A percentile compares a stretch with the other conserved stretches of the same genome.
These are phyloP conservation scores for Meta bourneti DNA, from an alignment of 2,888 invertebrate genomes.

Conservation along the genomic window DNA sequence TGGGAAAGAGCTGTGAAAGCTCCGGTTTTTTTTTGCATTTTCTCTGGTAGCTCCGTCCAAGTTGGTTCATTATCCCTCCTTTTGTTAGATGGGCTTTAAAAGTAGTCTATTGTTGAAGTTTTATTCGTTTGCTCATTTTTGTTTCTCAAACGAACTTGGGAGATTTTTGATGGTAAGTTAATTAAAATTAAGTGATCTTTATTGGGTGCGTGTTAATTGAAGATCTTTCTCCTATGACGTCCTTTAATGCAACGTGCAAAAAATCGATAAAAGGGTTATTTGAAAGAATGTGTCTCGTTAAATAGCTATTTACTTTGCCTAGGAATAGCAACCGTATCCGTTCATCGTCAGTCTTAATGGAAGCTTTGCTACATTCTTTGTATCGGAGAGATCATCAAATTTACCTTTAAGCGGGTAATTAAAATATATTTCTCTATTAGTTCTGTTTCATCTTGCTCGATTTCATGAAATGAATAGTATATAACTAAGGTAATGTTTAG, in stretches of 20 bases:
- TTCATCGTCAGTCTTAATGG: not conserved
- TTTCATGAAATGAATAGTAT: not conserved
- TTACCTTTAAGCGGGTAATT: not conserved
- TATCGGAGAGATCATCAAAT: not conserved
- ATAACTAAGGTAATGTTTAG: not conserved
- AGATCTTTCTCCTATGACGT: not conserved
- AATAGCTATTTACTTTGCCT: not conserved
- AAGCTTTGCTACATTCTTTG: not conserved
- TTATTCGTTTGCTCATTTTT: conserved; percentile 9
- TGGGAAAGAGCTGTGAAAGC: not conserved
- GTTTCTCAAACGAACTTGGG: not conserved
- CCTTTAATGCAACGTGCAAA: not conserved
- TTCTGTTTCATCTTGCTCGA: not conserved
- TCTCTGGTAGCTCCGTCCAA: not conserved
- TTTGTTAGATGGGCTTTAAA: conserved; percentile 10
- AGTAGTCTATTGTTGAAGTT: conserved; percentile 15
- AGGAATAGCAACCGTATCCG: not conserved
- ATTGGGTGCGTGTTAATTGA: not conserved
- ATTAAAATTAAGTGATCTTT: conserved; percentile 30
- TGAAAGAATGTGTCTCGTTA: not conserved
- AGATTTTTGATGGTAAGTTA: conserved; percentile 14
- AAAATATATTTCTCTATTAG: not conserved
- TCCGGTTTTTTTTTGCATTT: not conserved
- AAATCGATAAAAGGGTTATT: not conserved
- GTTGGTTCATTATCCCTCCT: not conserved